Percentiles rank a stretch among this genome's conserved stretches.
phyloP scores from a whole-genome alignment of 2,888 invertebrate genomes.

The Dilophus febrilis region DNA sequence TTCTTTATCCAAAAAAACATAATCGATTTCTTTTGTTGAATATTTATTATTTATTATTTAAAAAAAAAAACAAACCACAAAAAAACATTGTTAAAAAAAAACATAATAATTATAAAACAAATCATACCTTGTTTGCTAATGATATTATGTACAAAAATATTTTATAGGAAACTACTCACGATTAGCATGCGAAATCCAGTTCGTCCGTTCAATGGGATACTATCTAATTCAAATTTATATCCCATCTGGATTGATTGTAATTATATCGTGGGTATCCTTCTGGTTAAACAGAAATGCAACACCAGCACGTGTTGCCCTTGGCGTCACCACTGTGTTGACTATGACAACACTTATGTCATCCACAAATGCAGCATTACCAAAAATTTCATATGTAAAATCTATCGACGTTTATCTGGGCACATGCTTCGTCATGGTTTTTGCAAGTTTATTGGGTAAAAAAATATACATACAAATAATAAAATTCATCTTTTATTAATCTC shows the following conservation, averaged over 20 bases:
- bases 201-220: constrained; percentile 96
- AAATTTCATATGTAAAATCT: constrained; percentile 95
- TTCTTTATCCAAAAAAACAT: no score
- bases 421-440: constrained; percentile 98
- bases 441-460: constrained; percentile 77
- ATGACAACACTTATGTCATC: constrained; percentile 97
- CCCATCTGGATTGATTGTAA: constrained; percentile 91
- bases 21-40: no score
- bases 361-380: constrained; percentile 89
- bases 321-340: constrained; percentile 90
- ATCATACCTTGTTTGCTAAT: constrained; percentile 1
- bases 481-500: no score
- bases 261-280: constrained; percentile 94
- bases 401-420: constrained; percentile 95
- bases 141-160: constrained; percentile 7
- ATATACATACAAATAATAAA: constrained; percentile 11
- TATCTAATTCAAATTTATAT: constrained; percentile 97
- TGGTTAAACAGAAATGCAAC: constrained; percentile 93
- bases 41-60: no score
- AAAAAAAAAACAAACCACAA: no score
- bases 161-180: constrained; percentile 84
- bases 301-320: constrained; percentile 82
- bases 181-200: constrained; percentile 90
- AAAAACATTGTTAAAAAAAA: no score
- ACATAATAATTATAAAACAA: no score